Percentiles rank a stretch among this genome's conserved stretches.
These are phyloP conservation scores for Orchesella cincta DNA, from an alignment of 1,140 invertebrate species.

Conservation along the genomic window DNA sequence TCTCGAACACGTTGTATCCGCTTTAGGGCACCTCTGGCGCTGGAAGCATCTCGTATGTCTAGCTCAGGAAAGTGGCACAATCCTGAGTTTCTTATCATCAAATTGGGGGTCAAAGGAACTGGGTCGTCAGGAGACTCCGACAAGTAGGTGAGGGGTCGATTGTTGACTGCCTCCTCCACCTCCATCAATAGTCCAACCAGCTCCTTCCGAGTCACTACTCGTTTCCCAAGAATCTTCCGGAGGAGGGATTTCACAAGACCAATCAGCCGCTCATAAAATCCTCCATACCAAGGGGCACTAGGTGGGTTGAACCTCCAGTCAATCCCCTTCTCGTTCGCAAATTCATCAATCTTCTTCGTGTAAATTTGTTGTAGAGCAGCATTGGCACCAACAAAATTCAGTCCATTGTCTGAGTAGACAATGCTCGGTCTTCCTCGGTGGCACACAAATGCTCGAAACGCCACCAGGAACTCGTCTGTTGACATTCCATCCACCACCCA, in stretches of 20 bases:
- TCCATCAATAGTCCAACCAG: background rate
- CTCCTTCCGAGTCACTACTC: background rate
- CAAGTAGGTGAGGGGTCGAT: background rate
- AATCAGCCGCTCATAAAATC: background rate
- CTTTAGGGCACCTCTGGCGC: background rate
- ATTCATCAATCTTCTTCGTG: background rate
- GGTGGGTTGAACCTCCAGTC: background rate
- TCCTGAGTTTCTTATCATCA: background rate
- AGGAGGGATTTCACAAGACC: background rate
- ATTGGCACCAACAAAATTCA: background rate
- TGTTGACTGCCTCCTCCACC: conserved; percentile 10
- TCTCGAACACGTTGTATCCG: background rate
- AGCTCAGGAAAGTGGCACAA: background rate
- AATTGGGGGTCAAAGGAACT: conserved; percentile 6
- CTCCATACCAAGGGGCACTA: conserved; percentile 1
- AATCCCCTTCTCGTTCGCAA: background rate
- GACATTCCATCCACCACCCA: conserved; percentile 30
- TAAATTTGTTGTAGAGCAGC: background rate
- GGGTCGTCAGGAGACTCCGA: background rate
- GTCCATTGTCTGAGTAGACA: background rate
- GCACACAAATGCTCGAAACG: background rate
- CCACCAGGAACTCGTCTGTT: background rate
- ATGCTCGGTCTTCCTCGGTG: background rate
- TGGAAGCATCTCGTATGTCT: background rate
- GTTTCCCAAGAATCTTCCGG: background rate